phyloP scores from a whole-genome alignment of 2,113 vertebrate genomes.

The Syngnathoides biaculeatus region DNA sequence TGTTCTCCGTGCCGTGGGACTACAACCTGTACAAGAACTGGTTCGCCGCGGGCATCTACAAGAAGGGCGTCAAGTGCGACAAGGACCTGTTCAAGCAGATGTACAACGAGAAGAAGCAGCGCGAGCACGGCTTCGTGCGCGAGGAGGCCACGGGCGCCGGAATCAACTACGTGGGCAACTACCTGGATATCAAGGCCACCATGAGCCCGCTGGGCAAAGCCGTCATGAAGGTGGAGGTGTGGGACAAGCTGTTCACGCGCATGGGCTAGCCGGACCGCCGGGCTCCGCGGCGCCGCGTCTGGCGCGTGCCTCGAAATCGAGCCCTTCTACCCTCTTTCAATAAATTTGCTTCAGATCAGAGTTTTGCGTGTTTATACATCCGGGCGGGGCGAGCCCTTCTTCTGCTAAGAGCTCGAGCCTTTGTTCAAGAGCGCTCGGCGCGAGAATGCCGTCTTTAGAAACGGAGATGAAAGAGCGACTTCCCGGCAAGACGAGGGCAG shows the following conservation, averaged over 20 bases:
- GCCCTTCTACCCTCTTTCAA: slow-evolving; percentile 41
- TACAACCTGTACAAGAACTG: slow-evolving; percentile 73
- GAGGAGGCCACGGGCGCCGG: slow-evolving; percentile 63
- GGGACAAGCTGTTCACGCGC: slow-evolving; percentile 64
- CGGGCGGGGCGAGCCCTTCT: slow-evolving; percentile 36
- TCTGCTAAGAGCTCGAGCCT: slow-evolving; percentile 39
- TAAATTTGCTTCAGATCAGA: slow-evolving; percentile 62
- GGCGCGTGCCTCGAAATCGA: slow-evolving; percentile 41
- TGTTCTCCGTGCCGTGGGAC: slow-evolving; percentile 74
- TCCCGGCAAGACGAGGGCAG: slow-evolving; percentile 43
- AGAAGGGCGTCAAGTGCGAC: slow-evolving; percentile 53
- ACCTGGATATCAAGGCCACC: slow-evolving; percentile 64
- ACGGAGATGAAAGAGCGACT: slow-evolving; percentile 61
- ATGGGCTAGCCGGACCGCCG: slow-evolving; percentile 31
- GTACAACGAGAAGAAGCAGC: slow-evolving; percentile 66
- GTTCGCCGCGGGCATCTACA: slow-evolving; percentile 67
- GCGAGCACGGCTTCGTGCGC: slow-evolving; percentile 53
- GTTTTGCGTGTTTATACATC: slow-evolving; percentile 62
- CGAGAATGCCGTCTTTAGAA: slow-evolving; percentile 55
- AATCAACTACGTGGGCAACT: slow-evolving; percentile 54
- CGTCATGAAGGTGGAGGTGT: slow-evolving; percentile 71
- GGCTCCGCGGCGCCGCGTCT: too few species aligned
- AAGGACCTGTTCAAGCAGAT: slow-evolving; percentile 65
- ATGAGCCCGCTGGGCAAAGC: slow-evolving; percentile 62
- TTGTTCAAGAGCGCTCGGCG: slow-evolving; percentile 44